These are phyloP conservation scores for Zaprionus kolodkinae DNA, from an alignment of 1,140 invertebrate genomes.

Conservation along the genomic window DNA sequence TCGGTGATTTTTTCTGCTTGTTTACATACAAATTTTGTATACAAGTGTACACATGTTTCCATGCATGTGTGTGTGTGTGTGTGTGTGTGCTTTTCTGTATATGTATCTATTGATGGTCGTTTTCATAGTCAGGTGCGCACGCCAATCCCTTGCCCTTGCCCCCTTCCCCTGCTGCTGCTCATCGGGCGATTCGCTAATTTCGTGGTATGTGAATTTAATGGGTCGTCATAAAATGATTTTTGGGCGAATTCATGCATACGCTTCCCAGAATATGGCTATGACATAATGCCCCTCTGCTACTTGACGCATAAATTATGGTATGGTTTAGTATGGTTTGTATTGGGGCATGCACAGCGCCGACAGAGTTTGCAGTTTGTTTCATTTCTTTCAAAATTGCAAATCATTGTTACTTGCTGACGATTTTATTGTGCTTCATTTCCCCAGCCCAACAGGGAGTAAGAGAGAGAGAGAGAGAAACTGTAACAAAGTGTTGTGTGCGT, in stretches of 20 bases:
- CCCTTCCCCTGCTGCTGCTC: not conserved
- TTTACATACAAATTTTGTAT: slow-evolving; percentile 50
- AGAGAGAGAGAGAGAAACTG: slow-evolving; percentile 16
- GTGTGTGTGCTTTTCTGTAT: slow-evolving; percentile 18
- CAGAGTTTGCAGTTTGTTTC: slow-evolving; percentile 2
- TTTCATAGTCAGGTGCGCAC: slow-evolving; percentile 77
- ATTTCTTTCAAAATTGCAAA: slow-evolving; percentile 30
- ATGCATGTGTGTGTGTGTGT: slow-evolving; percentile 17
- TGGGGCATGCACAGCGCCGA: slow-evolving; percentile 6
- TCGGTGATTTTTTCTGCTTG: slow-evolving; percentile 49
- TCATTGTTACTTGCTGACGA: slow-evolving; percentile 27
- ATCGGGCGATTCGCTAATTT: slow-evolving; percentile 16
- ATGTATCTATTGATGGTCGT: slow-evolving; percentile 52
- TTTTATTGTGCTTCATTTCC: slow-evolving; percentile 18
- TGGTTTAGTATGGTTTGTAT: not conserved
- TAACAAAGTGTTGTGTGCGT: slow-evolving; percentile 39
- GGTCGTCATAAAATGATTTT: slow-evolving; percentile 68
- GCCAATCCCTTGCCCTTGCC: slow-evolving; percentile 27
- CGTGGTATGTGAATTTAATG: slow-evolving; percentile 65
- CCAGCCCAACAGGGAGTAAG: not conserved
- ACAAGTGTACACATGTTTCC: not conserved
- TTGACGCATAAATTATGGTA: slow-evolving; percentile 65
- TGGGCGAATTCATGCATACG: slow-evolving; percentile 45
- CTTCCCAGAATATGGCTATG: slow-evolving; percentile 65
- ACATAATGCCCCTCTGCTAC: slow-evolving; percentile 61